Percentiles rank a stretch among this genome's conserved stretches.
These are phyloP conservation scores for Melipona quadrifasciata DNA, from an alignment of 1,140 invertebrate genomes.

Conservation along the genomic window DNA sequence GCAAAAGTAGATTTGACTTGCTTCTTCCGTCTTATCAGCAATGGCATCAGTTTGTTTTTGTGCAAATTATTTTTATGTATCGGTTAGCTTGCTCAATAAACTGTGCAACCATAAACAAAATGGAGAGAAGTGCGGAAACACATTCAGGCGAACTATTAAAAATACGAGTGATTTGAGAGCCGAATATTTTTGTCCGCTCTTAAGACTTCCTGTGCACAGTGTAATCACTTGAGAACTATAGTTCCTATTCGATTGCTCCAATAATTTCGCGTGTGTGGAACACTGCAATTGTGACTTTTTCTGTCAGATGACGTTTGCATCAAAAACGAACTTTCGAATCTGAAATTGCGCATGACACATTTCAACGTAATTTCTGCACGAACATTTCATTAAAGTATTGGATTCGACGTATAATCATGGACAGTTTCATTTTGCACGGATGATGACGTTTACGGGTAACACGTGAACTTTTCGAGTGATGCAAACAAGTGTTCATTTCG, in stretches of 20 bases:
- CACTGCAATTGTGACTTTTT: not conserved
- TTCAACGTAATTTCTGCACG: not conserved
- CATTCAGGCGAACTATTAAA: not conserved
- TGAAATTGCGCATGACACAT: not conserved
- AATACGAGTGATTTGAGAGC: not conserved
- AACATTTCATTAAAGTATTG: not conserved
- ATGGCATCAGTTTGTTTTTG: not conserved
- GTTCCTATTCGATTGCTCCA: conserved; percentile 20
- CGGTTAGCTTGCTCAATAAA: not conserved
- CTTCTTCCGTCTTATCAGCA: no score
- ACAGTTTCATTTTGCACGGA: not conserved
- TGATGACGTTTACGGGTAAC: not conserved
- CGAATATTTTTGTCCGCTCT: not conserved
- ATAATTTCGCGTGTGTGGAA: conserved; percentile 4
- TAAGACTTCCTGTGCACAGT: not conserved
- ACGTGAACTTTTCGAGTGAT: conserved; percentile 22
- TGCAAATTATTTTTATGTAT: not conserved
- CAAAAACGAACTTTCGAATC: conserved; percentile 8
- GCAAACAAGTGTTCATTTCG: conserved; percentile 32
- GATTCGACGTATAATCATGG: not conserved
- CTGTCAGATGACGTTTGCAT: not conserved
- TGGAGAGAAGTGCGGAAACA: not conserved
- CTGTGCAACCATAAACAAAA: conserved; percentile 22
- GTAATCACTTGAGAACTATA: conserved; percentile 17
- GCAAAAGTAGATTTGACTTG: not conserved